Evolutionary conservation across 2,113 vertebrate genomes (phyloP).

Genomic region (Dromiciops gliroides): DNA sequence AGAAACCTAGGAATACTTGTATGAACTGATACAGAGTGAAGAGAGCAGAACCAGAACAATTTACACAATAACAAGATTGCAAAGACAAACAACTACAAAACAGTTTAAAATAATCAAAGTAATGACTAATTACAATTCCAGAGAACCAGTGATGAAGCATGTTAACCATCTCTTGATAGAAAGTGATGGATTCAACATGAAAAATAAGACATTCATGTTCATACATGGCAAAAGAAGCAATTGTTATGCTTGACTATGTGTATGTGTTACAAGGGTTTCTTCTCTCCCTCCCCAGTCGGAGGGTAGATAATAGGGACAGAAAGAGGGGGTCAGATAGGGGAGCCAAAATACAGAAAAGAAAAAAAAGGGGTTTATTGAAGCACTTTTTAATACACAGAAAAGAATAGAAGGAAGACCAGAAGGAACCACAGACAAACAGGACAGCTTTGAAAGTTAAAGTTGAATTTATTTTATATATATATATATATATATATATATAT

Average conservation of each 20-base stretch:
- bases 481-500: no score
- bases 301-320: not conserved
- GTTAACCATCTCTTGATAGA: not conserved
- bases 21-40: not conserved
- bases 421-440: not conserved
- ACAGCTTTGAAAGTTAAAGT: not conserved
- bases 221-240: not conserved
- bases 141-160: not conserved
- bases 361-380: not conserved
- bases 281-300: not conserved
- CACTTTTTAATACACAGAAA: not conserved
- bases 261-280: not conserved
- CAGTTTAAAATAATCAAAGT: not conserved
- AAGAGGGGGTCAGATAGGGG: not conserved
- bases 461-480: not conserved
- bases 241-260: not conserved
- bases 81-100: not conserved
- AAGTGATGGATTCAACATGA: not conserved
- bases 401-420: not conserved
- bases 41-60: not conserved
- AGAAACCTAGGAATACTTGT: not conserved
- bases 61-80: not conserved
- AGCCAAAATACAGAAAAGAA: no score
- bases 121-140: not conserved
- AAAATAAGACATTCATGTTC: not conserved